Base-by-base conservation (phyloP, 2,797 vertebrate genomes). In the Adelosebastes latens region DNA sequence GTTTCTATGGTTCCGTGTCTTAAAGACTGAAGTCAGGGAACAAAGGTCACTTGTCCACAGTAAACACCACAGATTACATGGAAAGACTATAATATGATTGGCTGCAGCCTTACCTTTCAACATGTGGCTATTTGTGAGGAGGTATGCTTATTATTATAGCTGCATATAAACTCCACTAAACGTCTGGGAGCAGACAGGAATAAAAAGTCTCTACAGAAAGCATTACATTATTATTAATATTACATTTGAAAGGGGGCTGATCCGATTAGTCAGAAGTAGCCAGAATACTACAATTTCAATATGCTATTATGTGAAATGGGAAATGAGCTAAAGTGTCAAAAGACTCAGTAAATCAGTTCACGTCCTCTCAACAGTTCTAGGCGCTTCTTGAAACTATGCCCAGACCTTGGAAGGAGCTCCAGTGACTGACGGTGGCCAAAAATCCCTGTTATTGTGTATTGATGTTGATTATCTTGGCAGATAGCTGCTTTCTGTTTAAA, bases 401-500 rank as follows among this genome's bases (percentile, higher is more conserved):
- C 31, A 2, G 67, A 61, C 46, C 29, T 20, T 56, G 56, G 72
- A 60, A 42, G 75, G 29, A 46, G 25, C 68, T 36, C 14, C 8
- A 3, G 3, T 24, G 71, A 70, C 25, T 20, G 66, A 60, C 34
- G 13, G 60, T 0, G 20, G 60, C 61, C 61, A 67, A 32, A 27
- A n/a, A 72, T 24, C 22, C 49, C 12, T 2, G 49, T 63, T 69
- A 29, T 55, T 78, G 61, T 75, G 56, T 53, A 12, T 32, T 79
- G 80, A 75, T 74, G 69, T 36, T 73, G 82, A 69, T 75, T 46
- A 73, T 65, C 60, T 77, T 83, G 87, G 32, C 82, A 82, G 80
- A 75, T 64, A 77, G 67, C 63, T 71, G 68, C 25, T 77, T 7
- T 66, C 18, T 69, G 64, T 78, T 75, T 76, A 32, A 77, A 75